These are phyloP conservation scores for Amazonetta brasiliensis DNA, from an alignment of 2,797 vertebrate species.

Conservation along the genomic window DNA sequence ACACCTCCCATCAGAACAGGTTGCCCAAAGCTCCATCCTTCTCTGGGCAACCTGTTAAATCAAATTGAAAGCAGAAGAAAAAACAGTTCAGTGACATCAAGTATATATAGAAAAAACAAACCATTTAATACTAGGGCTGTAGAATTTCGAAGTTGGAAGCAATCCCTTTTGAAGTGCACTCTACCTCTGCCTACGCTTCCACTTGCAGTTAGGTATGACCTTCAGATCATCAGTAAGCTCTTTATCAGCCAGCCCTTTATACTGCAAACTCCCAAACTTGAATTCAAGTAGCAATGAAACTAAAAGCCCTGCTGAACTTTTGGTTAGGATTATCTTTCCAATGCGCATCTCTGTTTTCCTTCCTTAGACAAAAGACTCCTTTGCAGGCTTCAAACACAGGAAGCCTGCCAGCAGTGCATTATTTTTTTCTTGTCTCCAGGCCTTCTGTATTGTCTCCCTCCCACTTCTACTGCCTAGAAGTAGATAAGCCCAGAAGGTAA, in stretches of 20 bases:
- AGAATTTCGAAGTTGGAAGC: not conserved
- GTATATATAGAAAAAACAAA: not conserved
- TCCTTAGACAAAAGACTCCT: not conserved
- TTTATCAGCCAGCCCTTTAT: not conserved
- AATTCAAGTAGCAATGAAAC: not conserved
- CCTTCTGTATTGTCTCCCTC: not conserved
- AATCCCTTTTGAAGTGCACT: not conserved
- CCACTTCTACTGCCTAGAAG: not conserved
- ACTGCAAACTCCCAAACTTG: not conserved
- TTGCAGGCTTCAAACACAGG: not conserved
- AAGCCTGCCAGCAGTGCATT: not conserved
- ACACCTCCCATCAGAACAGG: not conserved
- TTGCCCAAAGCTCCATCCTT: not conserved
- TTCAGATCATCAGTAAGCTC: not conserved
- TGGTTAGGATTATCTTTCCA: not conserved
- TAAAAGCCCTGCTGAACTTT: not conserved
- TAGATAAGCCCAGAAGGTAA: constrained; percentile 12
- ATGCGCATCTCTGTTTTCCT: not conserved
- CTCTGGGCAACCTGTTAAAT: not conserved
- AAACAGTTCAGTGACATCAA: not conserved
- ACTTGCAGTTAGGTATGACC: not conserved
- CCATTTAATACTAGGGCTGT: not conserved
- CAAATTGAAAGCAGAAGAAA: not conserved
- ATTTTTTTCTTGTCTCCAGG: not conserved
- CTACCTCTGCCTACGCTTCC: not conserved